Conservation (phyloP, 2,888 invertebrate species). For the Dolichopus griseipennis region DNA sequence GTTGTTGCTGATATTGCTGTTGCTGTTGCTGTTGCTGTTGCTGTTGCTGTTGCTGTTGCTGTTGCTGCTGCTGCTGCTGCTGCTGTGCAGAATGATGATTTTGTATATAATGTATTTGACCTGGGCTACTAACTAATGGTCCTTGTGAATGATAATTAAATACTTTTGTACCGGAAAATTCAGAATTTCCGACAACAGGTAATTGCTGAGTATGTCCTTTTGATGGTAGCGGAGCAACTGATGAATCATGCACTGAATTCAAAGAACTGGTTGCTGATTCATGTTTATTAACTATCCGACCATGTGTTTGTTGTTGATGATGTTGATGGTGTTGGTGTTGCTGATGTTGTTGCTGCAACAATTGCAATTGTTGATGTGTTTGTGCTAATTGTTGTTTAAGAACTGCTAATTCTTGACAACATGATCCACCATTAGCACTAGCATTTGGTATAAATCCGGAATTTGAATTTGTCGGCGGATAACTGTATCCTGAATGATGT, state of each 20-base stretch:
- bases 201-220: background rate
- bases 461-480: background rate
- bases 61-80: slow-evolving; percentile 11
- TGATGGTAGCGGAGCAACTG: background rate
- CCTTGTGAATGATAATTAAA: slow-evolving; percentile 13
- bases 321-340: background rate
- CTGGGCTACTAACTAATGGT: slow-evolving; percentile 15
- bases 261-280: background rate
- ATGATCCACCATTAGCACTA: slow-evolving; percentile 14
- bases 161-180: slow-evolving; percentile 7
- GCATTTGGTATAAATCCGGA: slow-evolving; percentile 5
- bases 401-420: slow-evolving; percentile 24
- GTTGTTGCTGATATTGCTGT: slow-evolving; percentile 2
- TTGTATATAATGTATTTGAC: background rate
- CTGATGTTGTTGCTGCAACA: background rate
- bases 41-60: slow-evolving; percentile 11
- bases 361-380: too few relatives aligned
- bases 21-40: slow-evolving; percentile 9
- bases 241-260: background rate
- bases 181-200: slow-evolving; percentile 9
- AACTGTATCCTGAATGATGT: slow-evolving; percentile 11
- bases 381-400: slow-evolving; percentile 10
- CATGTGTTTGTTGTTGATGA: background rate
- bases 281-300: slow-evolving; percentile 7
- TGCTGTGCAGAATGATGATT: background rate